Base-by-base conservation (phyloP, 2,797 vertebrate genomes). In the Brotula barbata region DNA sequence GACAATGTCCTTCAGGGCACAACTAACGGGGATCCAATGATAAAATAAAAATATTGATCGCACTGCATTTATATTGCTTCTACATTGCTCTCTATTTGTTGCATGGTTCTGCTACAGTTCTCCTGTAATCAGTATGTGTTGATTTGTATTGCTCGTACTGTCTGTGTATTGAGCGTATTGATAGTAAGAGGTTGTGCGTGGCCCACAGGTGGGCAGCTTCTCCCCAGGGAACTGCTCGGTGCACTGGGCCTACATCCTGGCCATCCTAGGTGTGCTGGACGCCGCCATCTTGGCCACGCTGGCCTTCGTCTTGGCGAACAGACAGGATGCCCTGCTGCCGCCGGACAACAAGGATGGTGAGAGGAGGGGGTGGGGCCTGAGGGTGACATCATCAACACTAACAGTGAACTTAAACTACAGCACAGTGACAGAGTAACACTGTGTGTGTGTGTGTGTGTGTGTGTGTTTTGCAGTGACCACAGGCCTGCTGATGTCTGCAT, bases 221-320 rank as follows among this genome's bases (percentile, higher is more conserved):
- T 89, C 91, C n/a, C 77, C 89, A 7, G 92, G 93, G 1, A 86
- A 87, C 79, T 94, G 93, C 60, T 88, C 89, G 0, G 79, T 94
- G 22, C 91, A 93, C 86, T 94, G 93, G 93, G 92, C 91, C 7
- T 94, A 90, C 60, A 82, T 92, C 15, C 80, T 94, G 50, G 93
- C 93, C 64, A 63, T 94, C 23, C 82, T 94, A 57, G 93, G 93
- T 0, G 86, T 92, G 11, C 68, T 93, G 54, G 93, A 94, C 0
- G 90, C 92, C 0, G 87, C 88, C 15, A 93, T 94, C 28, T 81
- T 94, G 64, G 88, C 92, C 40, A 92, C 89, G 0, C 72, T 94
- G 44, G 93, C 92, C 1, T 94, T 94, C 7, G 91, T 93, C 6
- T 86, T 94, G 2, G 93, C 91, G 11, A 94, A 93, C 74, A 85